Conservation (phyloP, 1,140 invertebrate species). For the Holcopasites calliopsidis region DNA sequence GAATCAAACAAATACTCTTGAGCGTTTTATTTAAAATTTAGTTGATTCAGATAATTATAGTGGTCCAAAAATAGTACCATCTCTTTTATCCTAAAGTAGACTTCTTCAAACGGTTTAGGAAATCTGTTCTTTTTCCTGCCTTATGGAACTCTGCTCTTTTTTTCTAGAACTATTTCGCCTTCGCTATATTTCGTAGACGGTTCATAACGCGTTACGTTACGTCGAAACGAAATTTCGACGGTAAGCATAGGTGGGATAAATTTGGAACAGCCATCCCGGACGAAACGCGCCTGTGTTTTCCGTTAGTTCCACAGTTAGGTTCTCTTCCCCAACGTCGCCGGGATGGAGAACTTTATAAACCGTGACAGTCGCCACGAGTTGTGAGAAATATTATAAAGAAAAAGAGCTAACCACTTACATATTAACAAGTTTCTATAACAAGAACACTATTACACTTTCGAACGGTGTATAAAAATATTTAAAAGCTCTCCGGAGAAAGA, state of each 20-base stretch:
- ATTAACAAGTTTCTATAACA: not conserved
- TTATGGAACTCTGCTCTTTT: not conserved
- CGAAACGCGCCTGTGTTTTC: conserved; percentile 38
- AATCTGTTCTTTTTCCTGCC: no score
- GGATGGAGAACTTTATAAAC: not conserved
- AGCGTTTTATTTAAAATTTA: no score
- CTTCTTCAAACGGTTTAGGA: no score
- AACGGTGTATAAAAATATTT: no score
- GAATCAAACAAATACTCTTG: no score
- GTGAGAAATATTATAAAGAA: not conserved
- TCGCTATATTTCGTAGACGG: not conserved
- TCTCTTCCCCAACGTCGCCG: conserved; percentile 25
- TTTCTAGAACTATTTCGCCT: not conserved
- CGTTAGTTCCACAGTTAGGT: conserved; percentile 48
- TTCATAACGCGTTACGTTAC: not conserved
- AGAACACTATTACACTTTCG: no score
- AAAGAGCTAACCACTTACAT: not conserved
- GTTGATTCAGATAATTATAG: no score
- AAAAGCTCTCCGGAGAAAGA: no score
- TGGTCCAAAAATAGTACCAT: no score
- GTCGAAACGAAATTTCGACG: conserved; percentile 51
- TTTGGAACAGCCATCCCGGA: conserved; percentile 55
- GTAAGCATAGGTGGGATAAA: conserved; percentile 54
- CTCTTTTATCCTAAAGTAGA: no score
- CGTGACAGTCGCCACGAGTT: not conserved